phyloP scores from a whole-genome alignment of 30 jellyfish, hydroid and myxozoan species.

The Aurelia sp. region DNA sequence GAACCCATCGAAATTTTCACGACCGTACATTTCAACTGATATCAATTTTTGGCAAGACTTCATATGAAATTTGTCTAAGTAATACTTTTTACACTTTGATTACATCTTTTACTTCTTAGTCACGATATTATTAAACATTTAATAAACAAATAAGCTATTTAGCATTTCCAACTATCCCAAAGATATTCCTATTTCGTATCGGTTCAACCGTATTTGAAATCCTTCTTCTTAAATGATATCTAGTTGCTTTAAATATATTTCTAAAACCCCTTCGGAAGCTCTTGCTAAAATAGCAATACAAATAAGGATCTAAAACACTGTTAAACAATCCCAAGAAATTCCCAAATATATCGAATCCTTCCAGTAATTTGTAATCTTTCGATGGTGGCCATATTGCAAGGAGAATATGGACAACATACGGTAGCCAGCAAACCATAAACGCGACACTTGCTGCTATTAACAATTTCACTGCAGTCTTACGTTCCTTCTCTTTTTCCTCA shows the following conservation, averaged over 20 bases:
- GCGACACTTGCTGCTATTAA: slow-evolving; percentile 47
- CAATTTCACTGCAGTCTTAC: slow-evolving; percentile 51
- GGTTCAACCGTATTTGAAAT: slow-evolving; percentile 29
- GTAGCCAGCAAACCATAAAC: slow-evolving; percentile 57
- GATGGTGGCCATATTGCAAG: slow-evolving; percentile 62
- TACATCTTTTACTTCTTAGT: too few species aligned
- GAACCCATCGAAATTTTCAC: too few species aligned
- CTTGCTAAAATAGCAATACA: slow-evolving; percentile 57
- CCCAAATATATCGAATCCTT: slow-evolving; percentile 57
- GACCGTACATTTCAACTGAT: too few species aligned
- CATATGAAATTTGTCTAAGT: too few species aligned
- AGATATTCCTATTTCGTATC: background rate
- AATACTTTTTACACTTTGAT: too few species aligned
- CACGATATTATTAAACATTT: too few species aligned
- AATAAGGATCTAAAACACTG: slow-evolving; percentile 62
- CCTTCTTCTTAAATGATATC: slow-evolving; percentile 1
- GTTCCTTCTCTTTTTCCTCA: slow-evolving; percentile 20
- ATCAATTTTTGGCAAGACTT: too few species aligned
- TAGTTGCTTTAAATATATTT: slow-evolving; percentile 15
- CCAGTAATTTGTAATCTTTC: slow-evolving; percentile 14
- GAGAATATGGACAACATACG: slow-evolving; percentile 38
- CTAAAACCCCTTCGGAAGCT: slow-evolving; percentile 62
- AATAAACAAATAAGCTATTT: too few species aligned
- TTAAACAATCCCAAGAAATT: slow-evolving; percentile 51
- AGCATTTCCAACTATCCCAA: background rate